Conservation (phyloP, 2,113 vertebrate genomes). For the Tetraodon nigroviridis region DNA sequence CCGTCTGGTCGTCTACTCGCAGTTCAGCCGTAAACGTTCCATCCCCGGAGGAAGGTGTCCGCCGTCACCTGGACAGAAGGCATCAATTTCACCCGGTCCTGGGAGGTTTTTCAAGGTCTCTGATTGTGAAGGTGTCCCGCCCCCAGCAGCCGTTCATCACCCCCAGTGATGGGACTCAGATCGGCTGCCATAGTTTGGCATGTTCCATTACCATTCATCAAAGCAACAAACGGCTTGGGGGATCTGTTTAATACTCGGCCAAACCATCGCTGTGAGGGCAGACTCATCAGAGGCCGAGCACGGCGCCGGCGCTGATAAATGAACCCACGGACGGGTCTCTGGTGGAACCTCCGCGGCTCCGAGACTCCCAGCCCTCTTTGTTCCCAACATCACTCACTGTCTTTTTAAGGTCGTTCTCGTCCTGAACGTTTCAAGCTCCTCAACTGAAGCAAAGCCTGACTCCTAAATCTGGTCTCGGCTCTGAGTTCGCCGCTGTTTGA, state of each 20-base stretch:
- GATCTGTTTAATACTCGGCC: constrained; percentile 17
- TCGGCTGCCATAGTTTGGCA: constrained; percentile 33
- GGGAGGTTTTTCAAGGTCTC: constrained; percentile 33
- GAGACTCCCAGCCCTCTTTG: too few species aligned
- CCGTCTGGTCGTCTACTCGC: constrained; percentile 4
- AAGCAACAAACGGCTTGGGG: not conserved
- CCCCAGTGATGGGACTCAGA: constrained; percentile 29
- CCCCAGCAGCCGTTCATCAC: constrained; percentile 37
- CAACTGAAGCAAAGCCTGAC: too few species aligned
- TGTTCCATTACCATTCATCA: constrained; percentile 38
- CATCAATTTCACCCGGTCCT: constrained; percentile 11
- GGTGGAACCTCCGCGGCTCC: too few species aligned
- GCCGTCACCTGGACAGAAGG: constrained; percentile 9
- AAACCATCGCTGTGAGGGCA: not conserved
- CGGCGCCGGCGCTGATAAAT: too few species aligned
- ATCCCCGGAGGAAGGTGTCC: not conserved
- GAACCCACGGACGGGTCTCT: too few species aligned
- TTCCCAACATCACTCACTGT: too few species aligned
- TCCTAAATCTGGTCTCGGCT: too few species aligned
- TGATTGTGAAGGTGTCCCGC: not conserved
- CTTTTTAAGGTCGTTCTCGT: too few species aligned
- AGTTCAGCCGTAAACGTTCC: constrained; percentile 17
- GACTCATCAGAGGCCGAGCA: too few species aligned
- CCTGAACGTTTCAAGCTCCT: too few species aligned
- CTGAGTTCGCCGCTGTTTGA: too few species aligned